Evolutionary conservation across 37 sponge, comb jelly and placozoan species (phyloP).

Genomic region (Axinella damicornis): DNA sequence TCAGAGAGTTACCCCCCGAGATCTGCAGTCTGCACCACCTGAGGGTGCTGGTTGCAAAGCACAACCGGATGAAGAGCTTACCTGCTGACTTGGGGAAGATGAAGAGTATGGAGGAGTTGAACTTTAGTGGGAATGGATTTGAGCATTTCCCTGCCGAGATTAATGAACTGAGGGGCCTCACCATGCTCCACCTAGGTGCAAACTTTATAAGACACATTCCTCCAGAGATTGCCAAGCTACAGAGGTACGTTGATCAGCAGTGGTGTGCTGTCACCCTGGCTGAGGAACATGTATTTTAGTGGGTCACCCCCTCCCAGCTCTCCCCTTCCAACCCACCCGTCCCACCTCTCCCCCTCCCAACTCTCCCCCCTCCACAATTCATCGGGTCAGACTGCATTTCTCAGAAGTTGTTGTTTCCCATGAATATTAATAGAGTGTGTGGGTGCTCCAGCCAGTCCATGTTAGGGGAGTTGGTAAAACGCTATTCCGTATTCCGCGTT

Average conservation of each 20-base stretch:
- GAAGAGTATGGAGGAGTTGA: conserved; percentile 38
- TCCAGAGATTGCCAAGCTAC: conserved; percentile 38
- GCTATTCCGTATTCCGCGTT: too few relatives aligned
- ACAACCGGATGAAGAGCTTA: conserved; percentile 52
- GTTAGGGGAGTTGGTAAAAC: too few relatives aligned
- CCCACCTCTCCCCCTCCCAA: too few relatives aligned
- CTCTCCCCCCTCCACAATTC: too few relatives aligned
- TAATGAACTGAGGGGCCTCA: conserved; percentile 31
- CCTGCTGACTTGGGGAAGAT: conserved; percentile 59
- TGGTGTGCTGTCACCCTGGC: too few relatives aligned
- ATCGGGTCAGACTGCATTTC: too few relatives aligned
- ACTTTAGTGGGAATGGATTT: conserved; percentile 80
- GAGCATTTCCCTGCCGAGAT: conserved; percentile 68
- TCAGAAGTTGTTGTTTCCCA: too few relatives aligned
- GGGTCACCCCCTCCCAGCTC: too few relatives aligned
- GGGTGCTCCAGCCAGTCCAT: too few relatives aligned
- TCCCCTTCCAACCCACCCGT: too few relatives aligned
- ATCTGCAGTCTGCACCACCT: conserved; percentile 30
- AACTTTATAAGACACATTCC: conserved; percentile 60
- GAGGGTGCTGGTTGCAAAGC: conserved; percentile 24
- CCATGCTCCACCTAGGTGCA: conserved; percentile 59
- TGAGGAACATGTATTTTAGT: too few relatives aligned
- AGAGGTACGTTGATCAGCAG: conserved; percentile 65
- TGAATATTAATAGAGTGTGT: too few relatives aligned
- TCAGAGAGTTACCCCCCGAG: conserved; percentile 40